Evolutionary conservation across 2,888 invertebrate genomes (phyloP), one percentile per base, ranked within the genome.

Genomic region (Phrixothrix hirtus): DNA sequence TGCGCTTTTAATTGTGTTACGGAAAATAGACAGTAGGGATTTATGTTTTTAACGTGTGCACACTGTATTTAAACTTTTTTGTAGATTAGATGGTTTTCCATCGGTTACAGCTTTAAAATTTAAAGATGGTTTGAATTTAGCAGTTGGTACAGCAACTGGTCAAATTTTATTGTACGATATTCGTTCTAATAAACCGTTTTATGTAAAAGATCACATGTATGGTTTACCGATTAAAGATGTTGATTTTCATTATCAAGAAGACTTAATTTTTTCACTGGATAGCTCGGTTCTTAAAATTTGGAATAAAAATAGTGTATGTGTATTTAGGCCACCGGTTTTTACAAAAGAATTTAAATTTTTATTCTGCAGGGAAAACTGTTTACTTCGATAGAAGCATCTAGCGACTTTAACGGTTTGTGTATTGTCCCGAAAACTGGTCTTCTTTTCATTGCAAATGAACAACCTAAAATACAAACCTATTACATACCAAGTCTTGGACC

Each of bases 161-260:
- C 95, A 98, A 79, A 85, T 96, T 25, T 78, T 98, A 6, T 74
- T 99, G 1, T 99, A 96, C 73, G 99, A 99, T 73, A 86, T 99
- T 57, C 85, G 99, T 58, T 89, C 95, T 3, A 87, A 86, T 62
- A 91, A 89, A 69, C 98, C 99, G 0, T 80, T 91, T 32, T 75
- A 89, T 31, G 81, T 94, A 0, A 98, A 98, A 74, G 97, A 99
- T 76, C 98, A 99, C 70, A 88, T 93, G 81, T 95, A 96, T 73
- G 92, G 89, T 52, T 79, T 91, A 37, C 95, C 98, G 0, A 95
- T 99, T 41, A 92, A 88, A 71, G 83, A 86, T 67, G 79, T 99
- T 44, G 88, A 88, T 31, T 99, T 95, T 71, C 92, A 95, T 70
- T 79, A 83, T 57, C 79, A 80, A 63, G 85, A 88, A 76, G 87